Evolutionary conservation across 1,140 invertebrate genomes (phyloP).

Genomic region (Cotesia chilonis): DNA sequence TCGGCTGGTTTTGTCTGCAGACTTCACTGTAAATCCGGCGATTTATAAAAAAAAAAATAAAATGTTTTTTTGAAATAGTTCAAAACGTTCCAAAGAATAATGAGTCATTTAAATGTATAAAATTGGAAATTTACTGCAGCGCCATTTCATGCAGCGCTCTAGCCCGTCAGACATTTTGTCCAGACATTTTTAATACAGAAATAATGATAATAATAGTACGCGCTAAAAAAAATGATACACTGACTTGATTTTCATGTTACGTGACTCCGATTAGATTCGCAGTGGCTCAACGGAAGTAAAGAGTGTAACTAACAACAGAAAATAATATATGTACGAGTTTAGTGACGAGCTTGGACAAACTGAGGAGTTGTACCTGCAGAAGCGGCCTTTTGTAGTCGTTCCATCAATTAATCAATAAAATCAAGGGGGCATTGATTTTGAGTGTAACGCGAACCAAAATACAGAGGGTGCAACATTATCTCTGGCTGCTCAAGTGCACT

Average conservation of each 20-base stretch:
- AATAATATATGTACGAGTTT: neutral
- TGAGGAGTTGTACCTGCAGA: constrained; percentile 5
- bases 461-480: constrained; percentile 63
- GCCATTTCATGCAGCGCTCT: too few relatives aligned
- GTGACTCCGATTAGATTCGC: neutral
- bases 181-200: neutral
- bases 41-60: too few relatives aligned
- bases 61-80: too few relatives aligned
- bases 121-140: too few relatives aligned
- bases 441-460: constrained; percentile 61
- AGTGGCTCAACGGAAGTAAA: too few relatives aligned
- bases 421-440: constrained; percentile 55
- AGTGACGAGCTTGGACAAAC: constrained; percentile 2
- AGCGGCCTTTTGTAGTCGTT: constrained; percentile 44
- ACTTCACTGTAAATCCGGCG: too few relatives aligned
- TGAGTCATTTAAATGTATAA: too few relatives aligned
- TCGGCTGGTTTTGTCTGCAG: too few relatives aligned
- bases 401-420: constrained; percentile 8
- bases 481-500: constrained; percentile 22
- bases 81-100: too few relatives aligned
- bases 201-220: neutral
- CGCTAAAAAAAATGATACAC: neutral
- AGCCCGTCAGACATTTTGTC: too few relatives aligned
- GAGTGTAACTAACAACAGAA: too few relatives aligned
- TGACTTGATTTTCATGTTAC: constrained; percentile 2